These are phyloP conservation scores for Neostethus bicornis DNA, from an alignment of 2,797 vertebrate genomes.

Conservation along the genomic window DNA sequence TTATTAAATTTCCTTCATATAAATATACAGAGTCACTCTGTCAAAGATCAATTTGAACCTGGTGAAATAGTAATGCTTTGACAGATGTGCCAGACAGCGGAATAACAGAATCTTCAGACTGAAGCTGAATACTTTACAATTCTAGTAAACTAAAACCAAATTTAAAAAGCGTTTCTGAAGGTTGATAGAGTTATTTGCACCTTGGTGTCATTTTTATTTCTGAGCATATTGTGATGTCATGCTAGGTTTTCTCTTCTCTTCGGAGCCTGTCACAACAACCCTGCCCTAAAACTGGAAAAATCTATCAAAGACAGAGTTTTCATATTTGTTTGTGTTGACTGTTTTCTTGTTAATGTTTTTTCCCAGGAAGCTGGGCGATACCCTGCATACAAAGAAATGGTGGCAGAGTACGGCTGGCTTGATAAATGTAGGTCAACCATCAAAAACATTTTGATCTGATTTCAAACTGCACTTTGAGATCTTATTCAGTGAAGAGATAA, in stretches of 20 bases:
- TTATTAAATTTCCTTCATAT: neutral
- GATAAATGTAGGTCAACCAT: constrained; percentile 84
- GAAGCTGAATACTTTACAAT: no score
- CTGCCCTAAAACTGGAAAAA: no score
- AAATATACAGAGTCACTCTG: no score
- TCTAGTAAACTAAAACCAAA: no score
- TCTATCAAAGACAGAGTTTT: neutral
- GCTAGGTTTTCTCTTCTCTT: neutral
- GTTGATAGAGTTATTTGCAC: no score
- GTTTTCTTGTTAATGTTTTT: constrained; percentile 13
- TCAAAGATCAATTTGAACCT: neutral
- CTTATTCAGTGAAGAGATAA: neutral
- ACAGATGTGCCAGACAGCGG: neutral
- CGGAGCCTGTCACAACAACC: no score
- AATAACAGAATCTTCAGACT: neutral
- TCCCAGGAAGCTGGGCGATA: constrained; percentile 93
- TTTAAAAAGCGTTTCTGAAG: no score
- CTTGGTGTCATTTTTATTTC: neutral
- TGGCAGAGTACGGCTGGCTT: constrained; percentile 98
- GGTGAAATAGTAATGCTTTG: neutral
- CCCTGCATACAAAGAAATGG: constrained; percentile 98
- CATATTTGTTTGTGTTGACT: neutral
- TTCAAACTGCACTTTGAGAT: neutral
- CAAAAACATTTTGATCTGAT: neutral
- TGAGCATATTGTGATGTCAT: neutral